phyloP scores from a whole-genome alignment of 2,113 vertebrate species.

The Lipotes vexillifer region DNA sequence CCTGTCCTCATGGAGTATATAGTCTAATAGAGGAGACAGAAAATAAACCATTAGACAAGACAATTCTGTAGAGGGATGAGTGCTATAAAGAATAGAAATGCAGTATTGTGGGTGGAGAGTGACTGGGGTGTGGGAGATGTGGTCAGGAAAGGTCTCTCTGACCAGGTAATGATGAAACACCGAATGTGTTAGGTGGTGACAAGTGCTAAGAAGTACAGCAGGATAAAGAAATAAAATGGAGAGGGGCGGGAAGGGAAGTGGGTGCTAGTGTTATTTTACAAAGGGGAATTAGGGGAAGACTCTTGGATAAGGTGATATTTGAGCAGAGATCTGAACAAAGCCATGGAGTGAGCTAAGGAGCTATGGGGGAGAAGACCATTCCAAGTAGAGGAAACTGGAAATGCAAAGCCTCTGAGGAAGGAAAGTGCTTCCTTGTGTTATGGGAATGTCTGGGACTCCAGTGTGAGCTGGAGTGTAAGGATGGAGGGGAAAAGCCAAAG shows the following conservation, averaged over 20 bases:
- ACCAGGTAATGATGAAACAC: neutral
- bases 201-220: neutral
- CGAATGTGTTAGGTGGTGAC: neutral
- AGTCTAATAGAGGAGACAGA: neutral
- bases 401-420: neutral
- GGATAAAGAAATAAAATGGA: neutral
- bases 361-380: neutral
- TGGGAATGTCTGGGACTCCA: neutral
- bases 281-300: neutral
- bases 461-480: neutral
- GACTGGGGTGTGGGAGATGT: neutral
- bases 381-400: neutral
- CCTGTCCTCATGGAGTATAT: neutral
- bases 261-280: neutral
- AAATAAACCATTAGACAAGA: neutral
- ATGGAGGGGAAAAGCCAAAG: neutral
- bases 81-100: neutral
- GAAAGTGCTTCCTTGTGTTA: neutral
- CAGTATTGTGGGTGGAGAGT: neutral
- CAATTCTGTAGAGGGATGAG: neutral
- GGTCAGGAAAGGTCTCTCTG: neutral
- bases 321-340: neutral
- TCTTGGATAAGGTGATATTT: neutral
- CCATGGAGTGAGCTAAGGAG: neutral
- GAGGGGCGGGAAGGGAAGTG: neutral